A percentile compares a stretch with the other conserved stretches of the same genome.
Evolutionary conservation across 2,888 invertebrate species (phyloP).

Genomic region (Zaprionus bogoriensis): DNA sequence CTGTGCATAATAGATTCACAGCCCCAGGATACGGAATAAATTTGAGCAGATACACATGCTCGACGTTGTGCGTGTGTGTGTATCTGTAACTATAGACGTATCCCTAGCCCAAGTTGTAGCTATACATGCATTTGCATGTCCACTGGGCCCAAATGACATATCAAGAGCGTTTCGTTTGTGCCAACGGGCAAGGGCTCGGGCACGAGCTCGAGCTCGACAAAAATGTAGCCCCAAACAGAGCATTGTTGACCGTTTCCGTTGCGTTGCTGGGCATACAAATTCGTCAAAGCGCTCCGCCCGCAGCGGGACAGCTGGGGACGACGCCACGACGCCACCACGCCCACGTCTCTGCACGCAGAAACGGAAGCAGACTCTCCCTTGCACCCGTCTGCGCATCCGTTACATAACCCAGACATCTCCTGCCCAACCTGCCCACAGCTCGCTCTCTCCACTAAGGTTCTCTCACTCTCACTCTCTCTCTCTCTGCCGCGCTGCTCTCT

Average conservation of each 20-base stretch:
- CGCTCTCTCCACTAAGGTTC: neutral
- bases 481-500: neutral
- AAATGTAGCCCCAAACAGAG: slow-evolving; percentile 6
- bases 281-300: slow-evolving; percentile 4
- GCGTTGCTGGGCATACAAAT: slow-evolving; percentile 13
- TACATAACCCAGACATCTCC: slow-evolving; percentile 52
- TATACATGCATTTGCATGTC: slow-evolving; percentile 11
- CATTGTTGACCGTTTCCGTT: slow-evolving; percentile 49
- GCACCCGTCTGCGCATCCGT: slow-evolving; percentile 53
- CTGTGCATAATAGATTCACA: slow-evolving; percentile 11
- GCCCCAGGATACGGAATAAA: slow-evolving; percentile 1
- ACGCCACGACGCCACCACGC: slow-evolving; percentile 67
- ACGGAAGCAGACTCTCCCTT: slow-evolving; percentile 22
- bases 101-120: neutral
- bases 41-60: neutral
- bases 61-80: neutral
- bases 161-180: slow-evolving; percentile 25
- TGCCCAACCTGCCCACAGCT: neutral
- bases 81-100: neutral
- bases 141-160: slow-evolving; percentile 39
- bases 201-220: too few relatives aligned
- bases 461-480: slow-evolving; percentile 1
- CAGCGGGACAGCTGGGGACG: too few relatives aligned
- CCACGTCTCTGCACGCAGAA: slow-evolving; percentile 53
- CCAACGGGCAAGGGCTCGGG: too few relatives aligned